A percentile compares a stretch with the other conserved stretches of the same genome.
These are phyloP conservation scores for Drosophila hamatofila DNA, from an alignment of 2,888 invertebrate species.

Conservation along the genomic window DNA sequence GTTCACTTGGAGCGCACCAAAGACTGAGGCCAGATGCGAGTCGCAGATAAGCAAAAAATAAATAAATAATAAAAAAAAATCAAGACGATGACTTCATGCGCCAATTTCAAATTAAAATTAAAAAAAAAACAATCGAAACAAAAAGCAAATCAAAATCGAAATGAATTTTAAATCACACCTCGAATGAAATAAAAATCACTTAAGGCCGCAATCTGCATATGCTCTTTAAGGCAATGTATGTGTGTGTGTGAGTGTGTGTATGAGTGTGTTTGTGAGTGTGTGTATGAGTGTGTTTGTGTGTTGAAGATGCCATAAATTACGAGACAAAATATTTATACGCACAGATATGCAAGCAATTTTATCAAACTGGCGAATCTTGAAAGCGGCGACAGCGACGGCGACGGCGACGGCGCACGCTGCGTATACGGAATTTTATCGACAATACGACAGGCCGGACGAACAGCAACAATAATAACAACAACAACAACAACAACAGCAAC, in stretches of 20 bases:
- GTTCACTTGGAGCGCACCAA: constrained; percentile 61
- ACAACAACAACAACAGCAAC: constrained; percentile 8
- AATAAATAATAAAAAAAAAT: constrained; percentile 18
- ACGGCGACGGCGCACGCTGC: constrained; percentile 49
- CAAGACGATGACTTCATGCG: constrained; percentile 67
- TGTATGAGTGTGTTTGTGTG: constrained; percentile 9
- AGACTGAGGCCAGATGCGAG: constrained; percentile 33
- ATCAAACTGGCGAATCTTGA: constrained; percentile 56
- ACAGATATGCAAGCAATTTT: constrained; percentile 55
- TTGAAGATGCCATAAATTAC: constrained; percentile 59
- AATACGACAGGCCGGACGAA: constrained; percentile 40
- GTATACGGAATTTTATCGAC: constrained; percentile 73
- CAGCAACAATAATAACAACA: not conserved
- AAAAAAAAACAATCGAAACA: constrained; percentile 25
- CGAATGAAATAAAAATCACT: constrained; percentile 60
- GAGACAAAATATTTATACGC: constrained; percentile 43
- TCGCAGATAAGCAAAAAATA: constrained; percentile 35
- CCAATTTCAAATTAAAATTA: constrained; percentile 42
- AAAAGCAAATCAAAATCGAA: constrained; percentile 42
- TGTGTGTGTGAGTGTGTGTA: constrained; percentile 3
- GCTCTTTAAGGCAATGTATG: constrained; percentile 32
- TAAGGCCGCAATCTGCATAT: constrained; percentile 57
- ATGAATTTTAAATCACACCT: constrained; percentile 63
- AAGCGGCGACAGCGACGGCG: constrained; percentile 33
- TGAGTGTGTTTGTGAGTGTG: not conserved